phyloP scores from a whole-genome alignment of 2,888 invertebrate genomes.

The Hirtodrosophila duncani region DNA sequence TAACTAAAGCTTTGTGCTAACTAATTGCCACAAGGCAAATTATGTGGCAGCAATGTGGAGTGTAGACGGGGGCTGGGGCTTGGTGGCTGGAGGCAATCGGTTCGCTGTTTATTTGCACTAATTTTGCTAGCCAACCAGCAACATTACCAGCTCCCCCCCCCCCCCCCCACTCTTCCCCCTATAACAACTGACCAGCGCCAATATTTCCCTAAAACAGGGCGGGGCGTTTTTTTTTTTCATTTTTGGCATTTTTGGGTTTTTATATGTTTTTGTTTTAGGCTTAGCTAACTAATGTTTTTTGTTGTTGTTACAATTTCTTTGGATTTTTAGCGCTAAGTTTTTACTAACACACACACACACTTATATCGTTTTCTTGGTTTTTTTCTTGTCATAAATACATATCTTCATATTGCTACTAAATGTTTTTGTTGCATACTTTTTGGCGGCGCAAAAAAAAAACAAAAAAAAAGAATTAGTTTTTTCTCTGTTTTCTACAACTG shows the following conservation, averaged over 20 bases:
- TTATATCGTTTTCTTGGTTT: conserved; percentile 1
- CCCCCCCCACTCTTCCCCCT: background rate
- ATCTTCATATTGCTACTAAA: conserved; percentile 12
- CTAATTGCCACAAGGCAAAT: conserved; percentile 59
- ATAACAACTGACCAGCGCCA: no score
- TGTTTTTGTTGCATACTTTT: background rate
- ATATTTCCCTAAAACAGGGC: no score
- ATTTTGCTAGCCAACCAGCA: conserved; percentile 65
- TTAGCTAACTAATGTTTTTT: conserved; percentile 34
- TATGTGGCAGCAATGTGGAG: background rate
- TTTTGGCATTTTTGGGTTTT: conserved; percentile 5
- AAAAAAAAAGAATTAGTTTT: conserved; percentile 27
- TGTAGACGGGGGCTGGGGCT: background rate
- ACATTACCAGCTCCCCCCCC: conserved; percentile 1
- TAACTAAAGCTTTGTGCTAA: conserved; percentile 64
- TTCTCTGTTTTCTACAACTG: conserved; percentile 10
- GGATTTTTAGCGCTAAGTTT: background rate
- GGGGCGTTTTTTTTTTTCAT: conserved; percentile 1
- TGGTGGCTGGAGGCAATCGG: background rate
- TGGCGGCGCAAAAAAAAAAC: conserved; percentile 25
- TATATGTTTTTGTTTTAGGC: conserved; percentile 13
- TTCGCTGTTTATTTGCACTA: conserved; percentile 56
- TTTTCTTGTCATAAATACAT: conserved; percentile 4
- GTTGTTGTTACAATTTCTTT: background rate
- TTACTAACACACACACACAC: conserved; percentile 23